Evolutionary conservation across 2,797 vertebrate species (phyloP), one percentile per base, ranked within the genome.

Genomic region (Cossypha dichroa): DNA sequence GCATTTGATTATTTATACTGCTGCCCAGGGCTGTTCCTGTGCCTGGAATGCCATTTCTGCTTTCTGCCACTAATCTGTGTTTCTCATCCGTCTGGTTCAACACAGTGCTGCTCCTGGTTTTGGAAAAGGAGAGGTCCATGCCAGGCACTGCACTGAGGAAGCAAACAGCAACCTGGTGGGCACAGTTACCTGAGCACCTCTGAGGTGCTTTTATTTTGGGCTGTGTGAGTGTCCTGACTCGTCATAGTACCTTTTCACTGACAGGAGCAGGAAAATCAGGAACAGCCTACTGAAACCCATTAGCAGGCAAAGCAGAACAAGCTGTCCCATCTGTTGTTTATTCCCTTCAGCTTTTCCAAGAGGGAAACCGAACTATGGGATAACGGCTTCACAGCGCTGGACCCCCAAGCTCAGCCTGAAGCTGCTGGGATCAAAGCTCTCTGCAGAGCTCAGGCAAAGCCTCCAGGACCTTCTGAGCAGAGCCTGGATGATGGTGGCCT

Each of bases 241-340:
- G 0, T 54, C 41, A 55, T 6, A 4, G 22, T 21, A 81, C 51
- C 76, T 85, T 91, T 73, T 51, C 51, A 66, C 10, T 67, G 67
- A 34, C n/a, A 52, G 77, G 40, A 94, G 59, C 1, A 13, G 34
- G 80, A 59, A 63, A 90, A 93, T 81, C 8, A 23, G 85, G 77
- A 94, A 18, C 88, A 96, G 90, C 85, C 70, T 69, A 55, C 59
- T 85, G 85, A 76, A 90, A 90, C 11, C 70, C 76, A 84, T 96
- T 81, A 93, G 69, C 67, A 92, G 80, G 80, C 41, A 1, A 1
- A 78, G 67, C 85, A 83, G 70, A 92, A 86, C 5, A 46, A 95
- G 55, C 67, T 49, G 67, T 63, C 90, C 92, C 95, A 96, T 96
- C 94, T 96, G 90, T 94, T 96, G 90, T 92, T 96, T 96, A 90